Conservation (phyloP, 1,140 invertebrate species). For the Hylyphantes graminicola region DNA sequence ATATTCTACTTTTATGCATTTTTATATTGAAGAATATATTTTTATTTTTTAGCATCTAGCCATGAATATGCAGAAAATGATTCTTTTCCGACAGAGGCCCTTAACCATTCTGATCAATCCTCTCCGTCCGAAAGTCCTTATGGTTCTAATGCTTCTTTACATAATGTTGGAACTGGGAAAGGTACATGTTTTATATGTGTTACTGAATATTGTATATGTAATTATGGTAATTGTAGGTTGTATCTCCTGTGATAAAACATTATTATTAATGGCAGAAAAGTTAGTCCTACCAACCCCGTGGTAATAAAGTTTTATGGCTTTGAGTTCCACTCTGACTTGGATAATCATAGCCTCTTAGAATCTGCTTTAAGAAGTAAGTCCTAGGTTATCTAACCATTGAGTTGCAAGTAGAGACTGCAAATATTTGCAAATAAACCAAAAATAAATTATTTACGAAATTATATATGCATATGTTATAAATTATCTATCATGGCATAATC, state of each 20-base stretch:
- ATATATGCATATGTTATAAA: no score
- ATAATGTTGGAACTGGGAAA: slow-evolving; percentile 36
- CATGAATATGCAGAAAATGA: slow-evolving; percentile 1
- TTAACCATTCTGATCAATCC: slow-evolving; percentile 50
- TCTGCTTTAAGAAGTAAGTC: no score
- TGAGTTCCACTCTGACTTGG: no score
- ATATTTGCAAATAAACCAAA: no score
- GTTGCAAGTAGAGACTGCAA: no score
- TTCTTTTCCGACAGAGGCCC: slow-evolving; percentile 26
- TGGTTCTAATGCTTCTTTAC: slow-evolving; percentile 50
- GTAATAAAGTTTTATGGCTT: no score
- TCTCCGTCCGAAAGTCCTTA: slow-evolving; percentile 58
- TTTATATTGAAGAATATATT: background rate
- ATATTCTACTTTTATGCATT: background rate
- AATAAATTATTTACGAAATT: no score
- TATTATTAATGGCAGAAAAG: no score
- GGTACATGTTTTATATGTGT: slow-evolving; percentile 2
- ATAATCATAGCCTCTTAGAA: no score
- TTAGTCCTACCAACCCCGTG: no score
- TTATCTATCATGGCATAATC: no score
- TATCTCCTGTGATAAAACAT: background rate
- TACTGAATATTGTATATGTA: background rate
- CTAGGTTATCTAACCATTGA: no score
- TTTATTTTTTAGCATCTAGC: slow-evolving; percentile 4
- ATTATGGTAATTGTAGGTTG: background rate